Evolutionary conservation across 2,113 vertebrate genomes (phyloP).

Genomic region (Tetrax tetrax): DNA sequence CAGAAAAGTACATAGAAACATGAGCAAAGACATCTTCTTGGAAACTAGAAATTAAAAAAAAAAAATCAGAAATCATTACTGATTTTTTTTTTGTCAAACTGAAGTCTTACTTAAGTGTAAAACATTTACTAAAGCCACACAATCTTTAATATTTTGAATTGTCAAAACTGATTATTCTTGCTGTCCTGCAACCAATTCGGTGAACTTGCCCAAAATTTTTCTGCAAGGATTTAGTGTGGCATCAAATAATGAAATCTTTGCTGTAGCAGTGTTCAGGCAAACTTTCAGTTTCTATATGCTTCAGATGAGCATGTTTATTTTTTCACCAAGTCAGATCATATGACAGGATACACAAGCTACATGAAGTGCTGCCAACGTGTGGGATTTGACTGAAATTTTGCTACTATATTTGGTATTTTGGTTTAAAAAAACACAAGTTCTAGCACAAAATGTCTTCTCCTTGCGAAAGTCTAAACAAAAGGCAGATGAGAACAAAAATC

Average conservation of each 20-base stretch:
- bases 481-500: slow-evolving; percentile 1
- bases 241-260: not conserved
- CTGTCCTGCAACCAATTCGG: not conserved
- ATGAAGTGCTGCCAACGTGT: slow-evolving; percentile 20
- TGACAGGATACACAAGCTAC: slow-evolving; percentile 50
- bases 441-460: slow-evolving; percentile 44
- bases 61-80: not conserved
- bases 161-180: not conserved
- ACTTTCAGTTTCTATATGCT: slow-evolving; percentile 41
- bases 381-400: slow-evolving; percentile 12
- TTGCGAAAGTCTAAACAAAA: not conserved
- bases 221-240: not conserved
- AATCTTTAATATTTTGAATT: not conserved
- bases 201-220: not conserved
- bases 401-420: slow-evolving; percentile 11
- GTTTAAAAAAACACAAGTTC: not conserved
- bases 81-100: not conserved
- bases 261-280: not conserved
- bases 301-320: slow-evolving; percentile 33
- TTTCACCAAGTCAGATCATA: slow-evolving; percentile 15
- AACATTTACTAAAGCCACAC: not conserved
- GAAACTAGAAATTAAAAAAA: not conserved
- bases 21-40: not conserved
- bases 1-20: not conserved
- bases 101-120: not conserved